phyloP scores from a whole-genome alignment of 2,113 vertebrate genomes.

The Potamarius usumacintae region DNA sequence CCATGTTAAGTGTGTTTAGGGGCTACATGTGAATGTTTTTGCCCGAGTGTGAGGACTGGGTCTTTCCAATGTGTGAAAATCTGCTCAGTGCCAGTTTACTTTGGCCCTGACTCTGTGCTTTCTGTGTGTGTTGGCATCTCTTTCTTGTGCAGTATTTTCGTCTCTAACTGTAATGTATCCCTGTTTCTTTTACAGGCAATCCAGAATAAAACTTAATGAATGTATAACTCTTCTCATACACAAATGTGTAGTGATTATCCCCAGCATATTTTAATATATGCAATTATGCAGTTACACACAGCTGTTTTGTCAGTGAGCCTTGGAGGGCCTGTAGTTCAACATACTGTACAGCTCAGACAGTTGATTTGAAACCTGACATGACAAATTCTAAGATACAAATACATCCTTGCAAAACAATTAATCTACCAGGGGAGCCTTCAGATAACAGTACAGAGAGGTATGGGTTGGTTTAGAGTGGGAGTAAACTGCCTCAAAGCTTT shows the following conservation, averaged over 20 bases:
- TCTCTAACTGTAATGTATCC: conserved; percentile 56
- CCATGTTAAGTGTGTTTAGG: conserved; percentile 50
- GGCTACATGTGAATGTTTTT: conserved; percentile 58
- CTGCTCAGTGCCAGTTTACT: conserved; percentile 61
- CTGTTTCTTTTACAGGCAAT: conserved; percentile 47
- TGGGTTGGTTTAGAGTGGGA: conserved; percentile 30
- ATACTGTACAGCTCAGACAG: conserved; percentile 2
- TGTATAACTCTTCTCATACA: conserved; percentile 56
- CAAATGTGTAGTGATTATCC: conserved; percentile 36
- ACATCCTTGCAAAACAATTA: conserved; percentile 33
- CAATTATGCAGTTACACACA: conserved; percentile 36
- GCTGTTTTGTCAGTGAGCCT: conserved; percentile 38
- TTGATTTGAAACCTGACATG: conserved; percentile 12
- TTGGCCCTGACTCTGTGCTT: conserved; percentile 55
- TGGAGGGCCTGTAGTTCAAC: background rate
- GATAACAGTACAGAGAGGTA: conserved; percentile 30
- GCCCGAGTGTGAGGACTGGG: conserved; percentile 57
- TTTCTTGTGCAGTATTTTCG: conserved; percentile 60
- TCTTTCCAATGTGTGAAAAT: conserved; percentile 68
- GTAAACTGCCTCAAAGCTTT: conserved; percentile 54
- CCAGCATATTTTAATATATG: conserved; percentile 20
- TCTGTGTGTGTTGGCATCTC: conserved; percentile 58
- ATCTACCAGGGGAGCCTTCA: conserved; percentile 31
- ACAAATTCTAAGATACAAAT: conserved; percentile 7
- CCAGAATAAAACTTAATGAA: conserved; percentile 58